Percentiles rank a stretch among this genome's conserved stretches.
phyloP scores from a whole-genome alignment of 2,797 vertebrate species.

The Borostomias antarcticus region DNA sequence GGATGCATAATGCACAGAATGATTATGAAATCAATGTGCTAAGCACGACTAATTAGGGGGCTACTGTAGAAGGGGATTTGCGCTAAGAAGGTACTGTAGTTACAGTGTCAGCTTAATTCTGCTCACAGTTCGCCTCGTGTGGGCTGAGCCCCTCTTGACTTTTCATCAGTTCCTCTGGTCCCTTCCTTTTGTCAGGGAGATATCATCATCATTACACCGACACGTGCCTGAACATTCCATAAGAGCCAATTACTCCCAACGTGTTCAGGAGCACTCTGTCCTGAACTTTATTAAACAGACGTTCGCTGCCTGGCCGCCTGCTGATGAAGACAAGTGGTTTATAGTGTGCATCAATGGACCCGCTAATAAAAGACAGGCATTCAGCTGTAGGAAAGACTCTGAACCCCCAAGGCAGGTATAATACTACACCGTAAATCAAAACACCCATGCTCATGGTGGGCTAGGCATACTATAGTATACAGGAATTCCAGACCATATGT shows the following conservation, averaged over 20 bases:
- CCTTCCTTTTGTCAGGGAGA: conserved; percentile 26
- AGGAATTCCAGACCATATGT: too few relatives aligned
- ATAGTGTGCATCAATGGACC: conserved; percentile 32
- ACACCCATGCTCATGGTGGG: too few relatives aligned
- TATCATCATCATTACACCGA: conserved; percentile 43
- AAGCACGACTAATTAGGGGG: conserved; percentile 44
- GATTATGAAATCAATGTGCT: conserved; percentile 35
- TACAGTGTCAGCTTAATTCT: conserved; percentile 49
- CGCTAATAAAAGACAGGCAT: conserved; percentile 39
- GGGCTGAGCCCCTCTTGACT: conserved; percentile 26
- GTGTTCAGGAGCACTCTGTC: conserved; percentile 2
- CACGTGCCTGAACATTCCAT: conserved; percentile 32
- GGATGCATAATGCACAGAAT: conserved; percentile 46
- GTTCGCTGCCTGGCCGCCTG: conserved; percentile 17
- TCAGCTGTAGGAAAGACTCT: conserved; percentile 10
- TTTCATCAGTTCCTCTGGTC: conserved; percentile 37
- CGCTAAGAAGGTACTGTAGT: conserved; percentile 27
- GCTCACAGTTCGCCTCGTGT: conserved; percentile 34
- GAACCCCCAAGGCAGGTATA: conserved; percentile 14
- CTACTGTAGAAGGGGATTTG: conserved; percentile 35
- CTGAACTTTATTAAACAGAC: conserved; percentile 36
- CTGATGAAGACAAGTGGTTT: conserved; percentile 40
- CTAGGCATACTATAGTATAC: too few relatives aligned
- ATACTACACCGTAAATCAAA: conserved; percentile 20
- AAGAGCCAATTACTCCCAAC: conserved; percentile 40